Conservation (phyloP, 2,113 vertebrate species). For the Suncus etruscus region DNA sequence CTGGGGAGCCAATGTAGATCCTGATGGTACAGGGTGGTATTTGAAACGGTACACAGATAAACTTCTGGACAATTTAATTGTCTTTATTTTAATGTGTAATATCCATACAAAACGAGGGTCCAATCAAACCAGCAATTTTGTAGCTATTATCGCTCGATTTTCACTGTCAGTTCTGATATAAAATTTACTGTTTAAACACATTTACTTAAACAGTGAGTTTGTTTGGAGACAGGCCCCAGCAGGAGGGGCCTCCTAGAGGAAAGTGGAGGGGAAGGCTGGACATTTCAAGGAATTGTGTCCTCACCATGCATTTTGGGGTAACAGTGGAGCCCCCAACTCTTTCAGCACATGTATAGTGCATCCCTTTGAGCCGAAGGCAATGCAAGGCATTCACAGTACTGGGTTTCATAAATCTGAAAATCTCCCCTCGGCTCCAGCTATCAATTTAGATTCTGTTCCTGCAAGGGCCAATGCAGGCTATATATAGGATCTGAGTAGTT, state of each 20-base stretch:
- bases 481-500: too few relatives aligned
- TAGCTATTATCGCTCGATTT: conserved; percentile 43
- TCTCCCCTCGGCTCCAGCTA: neutral
- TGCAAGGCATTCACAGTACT: neutral
- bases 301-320: neutral
- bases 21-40: neutral
- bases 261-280: neutral
- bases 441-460: neutral
- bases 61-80: conserved; percentile 63
- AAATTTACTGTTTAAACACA: conserved; percentile 28
- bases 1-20: neutral
- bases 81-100: conserved; percentile 37
- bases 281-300: neutral
- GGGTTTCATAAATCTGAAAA: neutral
- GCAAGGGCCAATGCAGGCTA: too few relatives aligned
- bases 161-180: conserved; percentile 43
- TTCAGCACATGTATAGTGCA: neutral
- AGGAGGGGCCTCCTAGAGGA: neutral
- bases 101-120: conserved; percentile 23
- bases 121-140: conserved; percentile 16
- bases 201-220: conserved; percentile 33
- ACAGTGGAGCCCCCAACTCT: fast-evolving
- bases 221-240: neutral
- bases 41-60: conserved; percentile 24
- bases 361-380: neutral